A percentile compares a stretch with the other conserved stretches of the same genome.
Evolutionary conservation across 2,888 invertebrate genomes (phyloP).

Genomic region (Andrena flavipes): DNA sequence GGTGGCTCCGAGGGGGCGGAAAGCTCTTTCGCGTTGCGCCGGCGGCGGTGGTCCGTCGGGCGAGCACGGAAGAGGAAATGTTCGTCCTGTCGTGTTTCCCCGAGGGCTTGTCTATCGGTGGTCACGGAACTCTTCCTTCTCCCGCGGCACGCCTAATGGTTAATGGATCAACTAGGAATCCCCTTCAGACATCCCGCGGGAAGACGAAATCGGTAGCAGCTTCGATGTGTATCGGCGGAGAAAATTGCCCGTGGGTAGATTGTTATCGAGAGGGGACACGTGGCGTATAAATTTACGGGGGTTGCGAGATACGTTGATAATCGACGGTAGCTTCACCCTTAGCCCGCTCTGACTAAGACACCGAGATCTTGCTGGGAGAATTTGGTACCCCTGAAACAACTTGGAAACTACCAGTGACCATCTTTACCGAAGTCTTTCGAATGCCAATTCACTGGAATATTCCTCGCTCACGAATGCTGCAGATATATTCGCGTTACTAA

Average conservation of each 20-base stretch:
- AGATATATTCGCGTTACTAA: too few relatives aligned
- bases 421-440: too few relatives aligned
- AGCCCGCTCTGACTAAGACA: too few relatives aligned
- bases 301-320: background rate
- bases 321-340: background rate
- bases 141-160: slow-evolving; percentile 56
- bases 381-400: too few relatives aligned
- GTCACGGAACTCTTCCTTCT: slow-evolving; percentile 56
- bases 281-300: background rate
- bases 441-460: too few relatives aligned
- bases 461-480: too few relatives aligned
- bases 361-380: too few relatives aligned
- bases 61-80: slow-evolving; percentile 13
- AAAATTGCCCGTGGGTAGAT: slow-evolving; percentile 29
- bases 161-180: slow-evolving; percentile 59
- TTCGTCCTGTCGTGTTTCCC: slow-evolving; percentile 41
- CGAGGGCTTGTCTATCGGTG: slow-evolving; percentile 48
- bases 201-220: background rate
- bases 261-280: slow-evolving; percentile 15
- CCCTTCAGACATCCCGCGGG: slow-evolving; percentile 34
- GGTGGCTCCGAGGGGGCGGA: background rate
- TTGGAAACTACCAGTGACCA: too few relatives aligned
- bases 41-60: slow-evolving; percentile 38
- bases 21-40: slow-evolving; percentile 15
- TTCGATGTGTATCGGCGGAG: slow-evolving; percentile 15